Conservation (phyloP, 2,113 vertebrate species). For the Nansenia antarctica region DNA sequence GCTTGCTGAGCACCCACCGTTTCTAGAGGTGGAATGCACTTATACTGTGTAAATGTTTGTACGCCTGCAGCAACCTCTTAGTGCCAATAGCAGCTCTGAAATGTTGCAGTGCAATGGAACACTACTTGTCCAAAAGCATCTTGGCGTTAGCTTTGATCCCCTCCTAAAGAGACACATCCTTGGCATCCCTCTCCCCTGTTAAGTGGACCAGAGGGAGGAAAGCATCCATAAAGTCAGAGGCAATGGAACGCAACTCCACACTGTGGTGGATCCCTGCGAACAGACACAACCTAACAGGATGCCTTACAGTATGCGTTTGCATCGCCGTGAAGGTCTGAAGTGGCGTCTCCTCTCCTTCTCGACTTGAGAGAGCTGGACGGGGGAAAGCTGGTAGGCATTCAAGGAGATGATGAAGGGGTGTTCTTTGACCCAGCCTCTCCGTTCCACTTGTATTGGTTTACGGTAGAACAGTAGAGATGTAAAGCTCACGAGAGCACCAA, state of each 20-base stretch:
- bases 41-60: not conserved
- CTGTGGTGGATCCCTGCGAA: too few species aligned
- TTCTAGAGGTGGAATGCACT: not conserved
- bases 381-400: too few species aligned
- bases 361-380: too few species aligned
- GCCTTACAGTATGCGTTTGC: too few species aligned
- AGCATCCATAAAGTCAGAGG: too few species aligned
- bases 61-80: not conserved
- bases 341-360: too few species aligned
- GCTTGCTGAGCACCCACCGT: not conserved
- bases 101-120: conserved; percentile 28
- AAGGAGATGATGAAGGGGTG: too few species aligned
- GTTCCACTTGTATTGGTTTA: too few species aligned
- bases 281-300: too few species aligned
- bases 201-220: conserved; percentile 30
- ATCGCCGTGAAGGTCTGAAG: too few species aligned
- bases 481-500: not conserved
- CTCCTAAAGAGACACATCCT: conserved; percentile 45
- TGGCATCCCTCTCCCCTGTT: conserved; percentile 35
- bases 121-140: conserved; percentile 27
- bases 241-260: too few species aligned
- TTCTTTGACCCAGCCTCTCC: too few species aligned
- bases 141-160: conserved; percentile 37
- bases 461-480: not conserved
- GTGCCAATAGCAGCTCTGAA: conserved; percentile 28